Evolutionary conservation across 2,113 vertebrate genomes (phyloP).

Genomic region (Oncorhynchus kisutch): DNA sequence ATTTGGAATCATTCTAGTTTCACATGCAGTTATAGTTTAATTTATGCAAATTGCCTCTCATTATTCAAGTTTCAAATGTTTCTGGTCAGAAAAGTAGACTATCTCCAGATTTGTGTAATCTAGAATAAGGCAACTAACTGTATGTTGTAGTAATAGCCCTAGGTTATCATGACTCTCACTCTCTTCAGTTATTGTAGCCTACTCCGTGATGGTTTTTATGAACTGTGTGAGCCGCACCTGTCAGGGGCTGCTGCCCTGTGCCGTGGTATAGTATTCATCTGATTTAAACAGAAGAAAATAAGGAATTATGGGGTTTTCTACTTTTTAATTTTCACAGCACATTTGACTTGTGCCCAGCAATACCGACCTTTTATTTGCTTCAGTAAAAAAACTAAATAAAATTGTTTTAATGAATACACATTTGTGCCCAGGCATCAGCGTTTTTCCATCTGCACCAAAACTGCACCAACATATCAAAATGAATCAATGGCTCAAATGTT

Average conservation of each 20-base stretch:
- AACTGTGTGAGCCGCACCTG: constrained; percentile 65
- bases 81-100: constrained; percentile 45
- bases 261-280: constrained; percentile 54
- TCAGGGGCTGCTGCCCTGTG: constrained; percentile 45
- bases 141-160: constrained; percentile 62
- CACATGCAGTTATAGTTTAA: constrained; percentile 43
- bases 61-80: constrained; percentile 40
- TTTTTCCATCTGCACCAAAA: too few species aligned
- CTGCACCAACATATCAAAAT: too few species aligned
- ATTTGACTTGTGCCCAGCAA: constrained; percentile 67
- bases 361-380: constrained; percentile 73
- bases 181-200: constrained; percentile 38
- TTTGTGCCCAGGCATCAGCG: background rate
- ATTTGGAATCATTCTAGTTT: constrained; percentile 33
- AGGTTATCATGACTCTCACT: constrained; percentile 40
- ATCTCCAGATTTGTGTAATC: constrained; percentile 14
- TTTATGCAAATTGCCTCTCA: constrained; percentile 52
- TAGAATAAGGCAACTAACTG: constrained; percentile 47
- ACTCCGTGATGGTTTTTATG: constrained; percentile 67
- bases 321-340: constrained; percentile 74
- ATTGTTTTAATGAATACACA: constrained; percentile 48
- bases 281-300: constrained; percentile 73
- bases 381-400: constrained; percentile 69
- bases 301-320: constrained; percentile 73
- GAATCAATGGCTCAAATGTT: too few species aligned